Evolutionary conservation across 2,797 vertebrate genomes (phyloP).

Genomic region (Xenentodon cancila): DNA sequence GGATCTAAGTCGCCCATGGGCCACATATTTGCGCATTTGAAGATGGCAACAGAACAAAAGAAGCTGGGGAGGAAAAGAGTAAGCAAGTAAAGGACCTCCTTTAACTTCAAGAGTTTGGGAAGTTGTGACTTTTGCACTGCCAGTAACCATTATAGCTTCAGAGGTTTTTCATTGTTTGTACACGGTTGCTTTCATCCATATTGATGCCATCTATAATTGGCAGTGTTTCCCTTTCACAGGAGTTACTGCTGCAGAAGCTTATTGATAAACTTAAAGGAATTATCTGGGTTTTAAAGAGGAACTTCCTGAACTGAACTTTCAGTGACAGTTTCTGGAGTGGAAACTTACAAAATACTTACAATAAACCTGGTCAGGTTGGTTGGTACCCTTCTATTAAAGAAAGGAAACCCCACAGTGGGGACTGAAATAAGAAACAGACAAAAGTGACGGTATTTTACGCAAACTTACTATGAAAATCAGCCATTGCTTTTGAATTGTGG

Average conservation of each 20-base stretch:
- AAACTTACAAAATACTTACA: too few relatives aligned
- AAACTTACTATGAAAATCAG: too few relatives aligned
- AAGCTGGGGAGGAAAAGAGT: conserved; percentile 68
- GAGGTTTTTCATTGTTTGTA: conserved; percentile 62
- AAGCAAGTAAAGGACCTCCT: conserved; percentile 69
- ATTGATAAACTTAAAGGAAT: conserved; percentile 65
- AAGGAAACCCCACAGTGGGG: too few relatives aligned
- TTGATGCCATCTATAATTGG: conserved; percentile 73
- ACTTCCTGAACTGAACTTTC: conserved; percentile 52
- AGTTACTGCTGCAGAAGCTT: conserved; percentile 36
- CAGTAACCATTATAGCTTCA: conserved; percentile 68
- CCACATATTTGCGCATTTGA: conserved; percentile 78
- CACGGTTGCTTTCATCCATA: conserved; percentile 62
- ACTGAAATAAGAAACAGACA: too few relatives aligned
- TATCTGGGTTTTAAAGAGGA: conserved; percentile 30
- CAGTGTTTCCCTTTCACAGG: conserved; percentile 62
- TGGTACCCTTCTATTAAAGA: too few relatives aligned
- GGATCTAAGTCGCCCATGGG: conserved; percentile 79
- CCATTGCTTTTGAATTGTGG: too few relatives aligned
- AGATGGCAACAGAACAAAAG: conserved; percentile 80
- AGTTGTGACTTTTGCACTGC: conserved; percentile 73
- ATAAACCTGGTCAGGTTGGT: too few relatives aligned
- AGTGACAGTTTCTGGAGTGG: too few relatives aligned
- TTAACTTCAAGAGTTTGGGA: conserved; percentile 73
- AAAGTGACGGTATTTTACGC: too few relatives aligned